phyloP scores from a whole-genome alignment of 2,888 invertebrate genomes.

The Xestia ashworthii region DNA sequence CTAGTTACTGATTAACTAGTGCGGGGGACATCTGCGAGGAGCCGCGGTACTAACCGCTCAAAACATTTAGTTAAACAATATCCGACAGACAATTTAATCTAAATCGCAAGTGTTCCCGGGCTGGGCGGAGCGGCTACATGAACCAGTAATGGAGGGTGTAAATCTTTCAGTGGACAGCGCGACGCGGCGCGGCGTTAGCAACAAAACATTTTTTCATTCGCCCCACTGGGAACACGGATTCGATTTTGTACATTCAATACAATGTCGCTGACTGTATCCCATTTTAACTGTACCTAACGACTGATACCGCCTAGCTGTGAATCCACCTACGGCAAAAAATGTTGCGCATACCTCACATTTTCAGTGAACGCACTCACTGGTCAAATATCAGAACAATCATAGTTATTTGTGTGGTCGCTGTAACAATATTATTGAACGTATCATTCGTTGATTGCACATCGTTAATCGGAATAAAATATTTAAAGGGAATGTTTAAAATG shows the following conservation, averaged over 20 bases:
- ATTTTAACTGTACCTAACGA: slow-evolving; percentile 74
- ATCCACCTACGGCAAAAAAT: slow-evolving; percentile 57
- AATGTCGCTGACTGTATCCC: slow-evolving; percentile 75
- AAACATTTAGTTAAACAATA: slow-evolving; percentile 65
- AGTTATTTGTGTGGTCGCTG: slow-evolving; percentile 50
- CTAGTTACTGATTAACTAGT: slow-evolving; percentile 51
- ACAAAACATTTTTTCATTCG: slow-evolving; percentile 86
- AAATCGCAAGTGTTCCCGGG: slow-evolving; percentile 65
- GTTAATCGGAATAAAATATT: slow-evolving; percentile 57
- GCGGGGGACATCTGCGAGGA: slow-evolving; percentile 45
- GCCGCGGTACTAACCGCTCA: slow-evolving; percentile 49
- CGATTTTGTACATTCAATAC: slow-evolving; percentile 85
- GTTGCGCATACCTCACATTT: slow-evolving; percentile 32
- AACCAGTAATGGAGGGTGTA: slow-evolving; percentile 85
- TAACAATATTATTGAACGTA: slow-evolving; percentile 54
- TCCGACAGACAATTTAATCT: slow-evolving; percentile 67
- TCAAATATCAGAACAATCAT: slow-evolving; percentile 51
- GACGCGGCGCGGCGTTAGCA: slow-evolving; percentile 74
- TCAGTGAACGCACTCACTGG: slow-evolving; percentile 37
- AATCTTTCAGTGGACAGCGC: slow-evolving; percentile 86
- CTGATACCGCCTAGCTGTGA: slow-evolving; percentile 65
- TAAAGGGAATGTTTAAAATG: slow-evolving; percentile 39
- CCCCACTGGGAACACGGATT: slow-evolving; percentile 82
- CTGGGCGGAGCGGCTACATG: slow-evolving; percentile 65
- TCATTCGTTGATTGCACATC: slow-evolving; percentile 55